These are phyloP conservation scores for Leptodactylus fallax DNA, from an alignment of 2,797 vertebrate genomes.

Conservation along the genomic window DNA sequence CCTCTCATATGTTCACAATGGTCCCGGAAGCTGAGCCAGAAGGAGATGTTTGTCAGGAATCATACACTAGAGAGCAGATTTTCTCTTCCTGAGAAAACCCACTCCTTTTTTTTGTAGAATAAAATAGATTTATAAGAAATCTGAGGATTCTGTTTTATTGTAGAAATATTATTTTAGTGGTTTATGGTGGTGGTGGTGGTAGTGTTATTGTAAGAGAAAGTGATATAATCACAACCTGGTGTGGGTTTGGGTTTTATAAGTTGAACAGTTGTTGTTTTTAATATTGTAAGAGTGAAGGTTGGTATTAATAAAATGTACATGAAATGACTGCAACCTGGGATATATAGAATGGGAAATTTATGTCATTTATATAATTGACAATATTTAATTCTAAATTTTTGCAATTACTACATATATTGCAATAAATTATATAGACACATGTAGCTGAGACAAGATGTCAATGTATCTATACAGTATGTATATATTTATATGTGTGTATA, in stretches of 20 bases:
- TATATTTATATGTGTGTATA: no score
- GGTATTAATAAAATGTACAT: neutral
- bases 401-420: neutral
- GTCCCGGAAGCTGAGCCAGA: neutral
- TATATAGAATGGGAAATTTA: neutral
- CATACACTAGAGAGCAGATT: neutral
- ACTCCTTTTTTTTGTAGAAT: neutral
- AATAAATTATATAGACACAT: neutral
- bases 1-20: neutral
- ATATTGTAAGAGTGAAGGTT: conserved; percentile 22
- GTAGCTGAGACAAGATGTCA: no score
- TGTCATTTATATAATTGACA: neutral
- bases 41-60: neutral
- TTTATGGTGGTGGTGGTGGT: conserved; percentile 1
- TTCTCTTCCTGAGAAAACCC: neutral
- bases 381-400: neutral
- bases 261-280: conserved; percentile 36
- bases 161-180: conserved; percentile 38
- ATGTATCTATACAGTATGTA: no score
- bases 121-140: conserved; percentile 23
- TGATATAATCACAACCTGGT: conserved; percentile 41
- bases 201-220: conserved; percentile 35
- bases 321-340: neutral
- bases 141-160: conserved; percentile 36
- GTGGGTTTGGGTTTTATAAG: conserved; percentile 11